Evolutionary conservation across 2,888 invertebrate species (phyloP), one percentile per base, ranked within the genome.

Genomic region (Adelognathus sp.): DNA sequence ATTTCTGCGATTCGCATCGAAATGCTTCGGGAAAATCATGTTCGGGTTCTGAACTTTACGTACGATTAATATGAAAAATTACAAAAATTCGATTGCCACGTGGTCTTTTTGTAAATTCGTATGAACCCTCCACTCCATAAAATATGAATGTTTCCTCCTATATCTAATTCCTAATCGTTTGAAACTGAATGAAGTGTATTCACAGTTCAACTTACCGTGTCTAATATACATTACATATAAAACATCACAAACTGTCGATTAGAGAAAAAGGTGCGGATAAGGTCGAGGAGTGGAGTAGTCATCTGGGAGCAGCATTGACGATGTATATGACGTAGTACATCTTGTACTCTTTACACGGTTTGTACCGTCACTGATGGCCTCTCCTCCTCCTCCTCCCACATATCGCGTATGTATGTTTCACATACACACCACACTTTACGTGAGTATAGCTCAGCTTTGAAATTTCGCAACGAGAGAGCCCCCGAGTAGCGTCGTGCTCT

Each of bases 401-500:
- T 75, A 58, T 64, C 56, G 31, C 39, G 7, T 41, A 14, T 39
- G 61, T 63, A 29, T 50, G 33, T 60, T 21, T n/a, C n/a, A n/a
- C n/a, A 60, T 6, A 33, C 11, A 31, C 41, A 67, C 66, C 31
- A 52, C 36, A 31, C 52, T 33, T 46, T n/a, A n/a, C n/a, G n/a
- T n/a, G 36, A 21, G 50, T 73, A n/a, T n/a, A n/a, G n/a, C 41
- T 72, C 54, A 33, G 60, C 60, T 50, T 6, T 66, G 71, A 60
- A 75, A 71, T 79, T 75, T 79, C 79, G 79, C 71, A 79, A 79
- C 71, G 66, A 79, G 46, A 79, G 75, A 79, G 71, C 39, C 60
- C n/a, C n/a, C n/a, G n/a, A n/a, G n/a, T n/a, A 29, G 33, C 69
- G 14, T 70, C 66, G 29, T 71, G 75, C 67, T 75, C 66, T 71